phyloP scores from a whole-genome alignment of 2,797 vertebrate genomes.

The Cercopithecus neglectus region DNA sequence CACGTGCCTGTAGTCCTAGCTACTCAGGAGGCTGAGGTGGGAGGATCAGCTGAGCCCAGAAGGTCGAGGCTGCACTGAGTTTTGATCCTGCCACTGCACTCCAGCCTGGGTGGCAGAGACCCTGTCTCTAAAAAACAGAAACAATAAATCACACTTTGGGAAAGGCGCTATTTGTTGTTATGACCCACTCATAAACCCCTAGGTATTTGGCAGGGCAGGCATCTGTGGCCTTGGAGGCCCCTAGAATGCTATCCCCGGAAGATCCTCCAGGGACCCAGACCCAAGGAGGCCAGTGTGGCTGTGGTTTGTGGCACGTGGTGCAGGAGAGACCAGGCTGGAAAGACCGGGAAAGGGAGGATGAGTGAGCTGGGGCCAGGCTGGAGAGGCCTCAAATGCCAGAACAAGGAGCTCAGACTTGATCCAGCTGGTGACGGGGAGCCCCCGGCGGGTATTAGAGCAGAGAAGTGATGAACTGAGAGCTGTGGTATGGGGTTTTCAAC shows the following conservation, averaged over 20 bases:
- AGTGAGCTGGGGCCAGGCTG: not conserved
- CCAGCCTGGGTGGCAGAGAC: not conserved
- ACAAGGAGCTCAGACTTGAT: not conserved
- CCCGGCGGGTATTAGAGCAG: not conserved
- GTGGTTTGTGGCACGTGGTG: not conserved
- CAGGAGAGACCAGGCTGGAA: not conserved
- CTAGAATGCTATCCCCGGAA: not conserved
- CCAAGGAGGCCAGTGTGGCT: not conserved
- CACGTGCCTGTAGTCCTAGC: not conserved
- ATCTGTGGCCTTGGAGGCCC: not conserved
- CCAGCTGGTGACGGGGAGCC: not conserved
- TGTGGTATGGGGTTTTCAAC: not conserved
- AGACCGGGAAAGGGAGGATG: not conserved
- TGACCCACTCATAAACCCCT: not conserved
- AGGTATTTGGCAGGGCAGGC: not conserved
- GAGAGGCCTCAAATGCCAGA: not conserved
- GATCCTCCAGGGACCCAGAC: not conserved
- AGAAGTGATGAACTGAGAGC: not conserved
- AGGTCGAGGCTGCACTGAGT: not conserved
- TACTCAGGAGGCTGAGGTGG: not conserved
- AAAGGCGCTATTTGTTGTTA: not conserved
- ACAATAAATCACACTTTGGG: not conserved
- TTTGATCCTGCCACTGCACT: not conserved
- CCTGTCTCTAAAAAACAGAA: not conserved
- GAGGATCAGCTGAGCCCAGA: not conserved